A percentile compares a stretch with the other conserved stretches of the same genome.
Evolutionary conservation across 2,888 invertebrate species (phyloP).

Genomic region (Caenorhabditis zanzibari): DNA sequence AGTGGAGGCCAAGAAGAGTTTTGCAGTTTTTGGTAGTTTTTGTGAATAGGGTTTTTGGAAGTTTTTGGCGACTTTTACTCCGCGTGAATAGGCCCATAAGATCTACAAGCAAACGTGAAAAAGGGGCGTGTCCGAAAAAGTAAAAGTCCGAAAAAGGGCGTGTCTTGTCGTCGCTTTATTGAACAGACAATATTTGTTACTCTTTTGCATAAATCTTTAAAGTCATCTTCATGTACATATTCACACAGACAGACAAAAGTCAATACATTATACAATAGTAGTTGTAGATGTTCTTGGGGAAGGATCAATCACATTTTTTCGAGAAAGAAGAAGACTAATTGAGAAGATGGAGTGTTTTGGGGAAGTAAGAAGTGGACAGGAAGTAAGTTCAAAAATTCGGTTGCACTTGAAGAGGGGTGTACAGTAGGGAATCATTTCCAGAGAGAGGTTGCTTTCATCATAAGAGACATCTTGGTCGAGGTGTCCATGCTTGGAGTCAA

Average conservation of each 20-base stretch:
- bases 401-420: background rate
- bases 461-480: conserved; percentile 71
- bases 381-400: conserved; percentile 2
- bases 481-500: conserved; percentile 71
- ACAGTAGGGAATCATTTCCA: conserved; percentile 39
- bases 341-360: conserved; percentile 5
- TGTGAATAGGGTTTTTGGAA: too few species aligned
- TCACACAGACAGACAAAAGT: background rate
- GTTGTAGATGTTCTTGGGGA: background rate
- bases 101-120: too few species aligned
- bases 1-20: too few species aligned
- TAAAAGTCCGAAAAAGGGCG: too few species aligned
- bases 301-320: conserved; percentile 46
- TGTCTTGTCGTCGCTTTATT: too few species aligned
- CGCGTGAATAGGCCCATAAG: too few species aligned
- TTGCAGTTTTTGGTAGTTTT: too few species aligned
- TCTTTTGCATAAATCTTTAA: too few species aligned
- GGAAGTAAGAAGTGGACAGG: conserved; percentile 11
- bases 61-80: too few species aligned
- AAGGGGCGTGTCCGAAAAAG: too few species aligned
- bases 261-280: conserved; percentile 13
- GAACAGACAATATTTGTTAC: too few species aligned
- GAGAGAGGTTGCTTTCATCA: conserved; percentile 73
- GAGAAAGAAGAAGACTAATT: too few species aligned
- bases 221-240: conserved; percentile 25